These are phyloP conservation scores for Pectinophora gossypiella DNA, from an alignment of 1,140 invertebrate genomes.

Conservation along the genomic window DNA sequence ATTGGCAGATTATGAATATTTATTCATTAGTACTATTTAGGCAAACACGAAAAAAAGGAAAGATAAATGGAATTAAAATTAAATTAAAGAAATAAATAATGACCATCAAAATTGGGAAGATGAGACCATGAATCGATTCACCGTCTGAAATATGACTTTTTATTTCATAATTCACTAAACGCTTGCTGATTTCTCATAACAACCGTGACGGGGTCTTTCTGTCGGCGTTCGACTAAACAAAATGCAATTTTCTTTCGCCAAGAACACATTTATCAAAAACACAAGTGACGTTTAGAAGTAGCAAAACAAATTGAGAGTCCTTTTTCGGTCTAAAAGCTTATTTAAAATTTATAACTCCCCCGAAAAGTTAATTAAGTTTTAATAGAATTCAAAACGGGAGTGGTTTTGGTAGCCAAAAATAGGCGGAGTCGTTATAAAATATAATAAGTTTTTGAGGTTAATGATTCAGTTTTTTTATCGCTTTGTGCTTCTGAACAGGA, in stretches of 20 bases:
- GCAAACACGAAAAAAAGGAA: too few relatives aligned
- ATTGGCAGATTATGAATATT: too few relatives aligned
- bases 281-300: conserved; percentile 70
- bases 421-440: conserved; percentile 70
- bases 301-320: conserved; percentile 68
- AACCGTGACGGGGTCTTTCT: conserved; percentile 34
- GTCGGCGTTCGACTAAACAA: conserved; percentile 49
- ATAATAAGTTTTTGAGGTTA: conserved; percentile 65
- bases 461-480: conserved; percentile 50
- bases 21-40: too few relatives aligned
- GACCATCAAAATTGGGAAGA: too few relatives aligned
- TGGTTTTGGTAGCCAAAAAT: conserved; percentile 73
- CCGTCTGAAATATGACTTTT: too few relatives aligned
- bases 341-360: conserved; percentile 62
- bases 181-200: background rate
- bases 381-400: conserved; percentile 71
- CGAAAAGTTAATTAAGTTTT: conserved; percentile 75
- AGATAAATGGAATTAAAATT: too few relatives aligned
- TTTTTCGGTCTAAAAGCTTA: conserved; percentile 50
- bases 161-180: background rate
- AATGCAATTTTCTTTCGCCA: conserved; percentile 51
- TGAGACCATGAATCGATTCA: too few relatives aligned
- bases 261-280: conserved; percentile 65
- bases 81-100: too few relatives aligned
- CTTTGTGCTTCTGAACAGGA: conserved; percentile 35